Evolutionary conservation across 2,797 vertebrate species (phyloP).

Genomic region (Molossus molossus): DNA sequence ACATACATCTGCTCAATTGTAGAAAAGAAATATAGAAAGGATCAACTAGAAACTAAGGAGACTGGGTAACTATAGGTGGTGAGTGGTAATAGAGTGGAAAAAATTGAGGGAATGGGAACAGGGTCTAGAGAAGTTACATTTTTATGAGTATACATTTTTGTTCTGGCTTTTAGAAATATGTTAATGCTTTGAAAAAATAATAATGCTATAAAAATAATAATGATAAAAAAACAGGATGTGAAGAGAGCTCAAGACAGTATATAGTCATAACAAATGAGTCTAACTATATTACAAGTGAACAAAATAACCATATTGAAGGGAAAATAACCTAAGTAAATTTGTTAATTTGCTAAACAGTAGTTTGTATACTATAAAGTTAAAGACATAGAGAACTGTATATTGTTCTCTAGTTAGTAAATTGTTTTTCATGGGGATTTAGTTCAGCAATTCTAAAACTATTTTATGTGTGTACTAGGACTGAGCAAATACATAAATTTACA

Average conservation of each 20-base stretch:
- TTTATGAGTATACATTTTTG: neutral
- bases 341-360: neutral
- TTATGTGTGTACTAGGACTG: slow-evolving; percentile 7
- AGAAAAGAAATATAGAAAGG: slow-evolving; percentile 59
- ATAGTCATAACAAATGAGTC: slow-evolving; percentile 20
- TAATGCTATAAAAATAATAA: neutral
- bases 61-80: neutral
- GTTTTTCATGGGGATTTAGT: slow-evolving; percentile 20
- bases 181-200: neutral
- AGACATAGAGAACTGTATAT: slow-evolving; percentile 34
- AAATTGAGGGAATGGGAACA: neutral
- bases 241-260: slow-evolving; percentile 47
- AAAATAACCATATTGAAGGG: neutral
- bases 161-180: slow-evolving; percentile 44
- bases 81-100: neutral
- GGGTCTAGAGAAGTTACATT: neutral
- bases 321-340: slow-evolving; percentile 30
- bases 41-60: slow-evolving; percentile 35
- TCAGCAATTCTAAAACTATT: slow-evolving; percentile 42
- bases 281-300: slow-evolving; percentile 21
- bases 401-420: slow-evolving; percentile 49
- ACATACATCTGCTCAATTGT: neutral
- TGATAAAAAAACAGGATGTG: slow-evolving; percentile 37
- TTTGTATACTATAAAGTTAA: neutral
- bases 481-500: slow-evolving; percentile 48